Percentiles rank a stretch among this genome's conserved stretches.
Conservation (phyloP, 2,888 invertebrate species). For the Tillus elongatus region DNA sequence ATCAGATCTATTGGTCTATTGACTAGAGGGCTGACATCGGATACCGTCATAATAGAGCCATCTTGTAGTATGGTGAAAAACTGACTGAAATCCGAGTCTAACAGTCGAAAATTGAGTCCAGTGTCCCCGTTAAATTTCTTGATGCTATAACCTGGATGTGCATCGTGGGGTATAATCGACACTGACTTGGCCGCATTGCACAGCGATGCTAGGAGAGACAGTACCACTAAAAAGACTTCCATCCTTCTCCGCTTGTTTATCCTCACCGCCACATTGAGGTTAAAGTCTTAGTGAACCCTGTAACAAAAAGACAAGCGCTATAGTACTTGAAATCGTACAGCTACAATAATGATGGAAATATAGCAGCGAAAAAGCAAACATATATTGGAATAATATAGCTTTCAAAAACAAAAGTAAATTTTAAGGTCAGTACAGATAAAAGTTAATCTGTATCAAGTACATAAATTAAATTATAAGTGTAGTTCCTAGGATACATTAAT, state of each 20-base stretch:
- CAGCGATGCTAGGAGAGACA: conserved; percentile 18
- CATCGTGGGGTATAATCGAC: conserved; percentile 77
- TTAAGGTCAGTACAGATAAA: no score
- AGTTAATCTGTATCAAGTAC: no score
- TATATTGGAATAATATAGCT: no score
- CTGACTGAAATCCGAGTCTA: conserved; percentile 73
- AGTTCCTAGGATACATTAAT: no score
- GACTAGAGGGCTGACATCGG: conserved; percentile 71
- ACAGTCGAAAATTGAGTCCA: conserved; percentile 53
- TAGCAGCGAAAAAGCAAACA: no score
- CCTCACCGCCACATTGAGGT: conserved; percentile 31
- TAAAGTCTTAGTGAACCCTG: no score
- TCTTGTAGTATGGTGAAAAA: conserved; percentile 82
- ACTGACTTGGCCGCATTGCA: conserved; percentile 28
- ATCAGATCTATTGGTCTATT: conserved; percentile 74
- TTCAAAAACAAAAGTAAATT: no score
- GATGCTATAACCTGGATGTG: conserved; percentile 81
- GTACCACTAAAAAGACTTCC: conserved; percentile 27
- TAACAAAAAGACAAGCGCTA: no score
- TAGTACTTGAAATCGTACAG: no score
- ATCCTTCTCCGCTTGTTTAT: conserved; percentile 22
- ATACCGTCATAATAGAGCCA: conserved; percentile 85
- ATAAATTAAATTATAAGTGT: no score
- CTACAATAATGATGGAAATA: no score
- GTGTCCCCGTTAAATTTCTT: conserved; percentile 61